Percentiles rank a stretch among this genome's conserved stretches.
phyloP scores from a whole-genome alignment of 1,140 invertebrate genomes.

The Trachymyrmex cornetzi region DNA sequence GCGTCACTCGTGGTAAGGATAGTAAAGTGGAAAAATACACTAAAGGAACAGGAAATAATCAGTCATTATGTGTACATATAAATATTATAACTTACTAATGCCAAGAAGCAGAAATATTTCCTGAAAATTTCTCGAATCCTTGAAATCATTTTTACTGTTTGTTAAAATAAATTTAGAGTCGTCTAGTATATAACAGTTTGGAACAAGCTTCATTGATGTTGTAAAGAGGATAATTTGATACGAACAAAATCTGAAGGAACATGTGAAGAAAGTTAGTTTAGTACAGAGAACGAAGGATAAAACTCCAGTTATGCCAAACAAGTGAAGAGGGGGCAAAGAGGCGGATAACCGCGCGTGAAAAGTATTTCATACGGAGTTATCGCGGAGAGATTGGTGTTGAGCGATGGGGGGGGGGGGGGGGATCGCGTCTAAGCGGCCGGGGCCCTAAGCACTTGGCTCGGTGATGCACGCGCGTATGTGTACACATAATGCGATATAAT shows the following conservation, averaged over 20 bases:
- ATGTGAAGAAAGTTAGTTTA: neutral
- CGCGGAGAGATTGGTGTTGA: slow-evolving; percentile 20
- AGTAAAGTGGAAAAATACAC: neutral
- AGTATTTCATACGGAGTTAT: slow-evolving; percentile 25
- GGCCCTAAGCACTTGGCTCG: slow-evolving; percentile 16
- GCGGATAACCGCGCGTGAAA: neutral
- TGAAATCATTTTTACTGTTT: no score
- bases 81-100: neutral
- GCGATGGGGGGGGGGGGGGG: neutral
- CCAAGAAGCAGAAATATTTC: neutral
- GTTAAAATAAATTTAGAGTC: no score
- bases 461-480: slow-evolving; percentile 5
- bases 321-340: neutral
- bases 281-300: neutral
- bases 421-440: neutral
- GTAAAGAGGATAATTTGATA: neutral
- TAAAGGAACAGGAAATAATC: neutral
- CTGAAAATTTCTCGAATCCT: neutral
- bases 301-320: neutral
- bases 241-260: neutral
- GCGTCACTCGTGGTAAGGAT: no score
- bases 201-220: no score
- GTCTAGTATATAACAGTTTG: no score
- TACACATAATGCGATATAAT: slow-evolving; percentile 54
- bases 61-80: no score